Conservation (phyloP, 2,888 invertebrate genomes). For the Lacanobia oleracea region DNA sequence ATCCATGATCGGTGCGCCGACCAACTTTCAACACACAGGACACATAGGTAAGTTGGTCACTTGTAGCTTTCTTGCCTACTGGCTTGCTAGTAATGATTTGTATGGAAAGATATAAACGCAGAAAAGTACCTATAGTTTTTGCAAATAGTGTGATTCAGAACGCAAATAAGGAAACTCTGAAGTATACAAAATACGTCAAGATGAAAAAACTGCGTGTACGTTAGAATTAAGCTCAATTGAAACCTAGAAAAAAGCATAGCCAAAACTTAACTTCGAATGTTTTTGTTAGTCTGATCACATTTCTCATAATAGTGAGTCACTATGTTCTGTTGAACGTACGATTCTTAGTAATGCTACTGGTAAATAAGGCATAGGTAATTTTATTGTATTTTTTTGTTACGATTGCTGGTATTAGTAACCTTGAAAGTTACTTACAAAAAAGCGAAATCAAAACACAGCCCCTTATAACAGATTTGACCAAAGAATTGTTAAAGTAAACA, state of each 20-base stretch:
- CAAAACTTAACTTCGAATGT: conserved; percentile 23
- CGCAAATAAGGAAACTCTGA: conserved; percentile 3
- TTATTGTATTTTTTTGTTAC: conserved; percentile 29
- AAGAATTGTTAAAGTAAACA: background rate
- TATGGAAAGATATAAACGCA: background rate
- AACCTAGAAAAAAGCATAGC: conserved; percentile 29
- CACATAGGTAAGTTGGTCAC: conserved; percentile 84
- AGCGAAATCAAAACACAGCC: background rate
- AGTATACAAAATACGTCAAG: background rate
- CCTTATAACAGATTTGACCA: conserved; percentile 2
- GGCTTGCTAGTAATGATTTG: background rate
- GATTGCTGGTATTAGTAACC: conserved; percentile 11
- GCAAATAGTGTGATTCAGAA: background rate
- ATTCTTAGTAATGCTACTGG: conserved; percentile 52
- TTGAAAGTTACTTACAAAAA: conserved; percentile 2
- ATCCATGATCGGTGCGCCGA: conserved; percentile 98
- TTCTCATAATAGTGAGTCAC: conserved; percentile 55
- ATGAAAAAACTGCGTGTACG: background rate
- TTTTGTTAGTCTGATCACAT: conserved; percentile 47
- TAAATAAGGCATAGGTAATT: conserved; percentile 36
- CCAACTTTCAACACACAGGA: conserved; percentile 98
- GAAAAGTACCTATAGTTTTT: background rate
- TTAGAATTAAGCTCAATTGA: conserved; percentile 4
- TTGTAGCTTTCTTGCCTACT: conserved; percentile 17
- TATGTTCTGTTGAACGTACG: conserved; percentile 28